Base-by-base conservation (phyloP, 2,888 invertebrate genomes). In the Caenorhabditis uteleia region DNA sequence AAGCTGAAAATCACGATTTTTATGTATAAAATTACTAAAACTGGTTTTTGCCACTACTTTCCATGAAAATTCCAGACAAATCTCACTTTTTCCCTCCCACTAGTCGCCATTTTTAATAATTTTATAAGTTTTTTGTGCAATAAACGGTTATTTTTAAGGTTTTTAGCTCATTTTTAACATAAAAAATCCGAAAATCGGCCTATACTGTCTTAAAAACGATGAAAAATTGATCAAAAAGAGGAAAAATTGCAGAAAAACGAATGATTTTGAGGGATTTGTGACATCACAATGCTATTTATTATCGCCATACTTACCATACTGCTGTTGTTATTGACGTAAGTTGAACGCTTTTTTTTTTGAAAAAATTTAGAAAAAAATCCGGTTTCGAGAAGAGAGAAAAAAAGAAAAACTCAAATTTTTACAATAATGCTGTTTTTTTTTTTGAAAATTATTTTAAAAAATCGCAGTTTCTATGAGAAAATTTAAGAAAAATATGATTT, bases 271-370 rank as follows among this genome's bases (percentile, higher is more conserved):
- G 39, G 40, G 38, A 56, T 42, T 42, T 42, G 40, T 20, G 26
- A 49, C 40, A 40, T 20, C 42, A 57, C 31, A 23, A 50, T 58
- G 58, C 43, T 58, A n/a, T n/a, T 45, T 14, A 27, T 45, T 16
- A 23, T 50, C 25, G 18, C 45, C 2, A 12, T 44, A 12, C 16
- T 58, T 25, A 40, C 45, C 5, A 4, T 58, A 25, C 7, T 58
- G 3, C 16, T 50, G 18, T 16, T 50, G 23, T 45, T 58, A 16
- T 23, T 42, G 34, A 43, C 31, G 58, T 50, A 20, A 38, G 25
- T 29, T 27, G 29, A 18, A n/a, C n/a, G n/a, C n/a, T n/a, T n/a
- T n/a, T n/a, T n/a, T 23, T 21, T 43, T 43, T 21, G 8, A 23
- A 12, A 25, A 25, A 12, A 8, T 7, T 43, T 23, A 43, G 16